Evolutionary conservation across 2,888 invertebrate species (phyloP), one percentile per base, ranked within the genome.

Genomic region (Lycia hirtaria): DNA sequence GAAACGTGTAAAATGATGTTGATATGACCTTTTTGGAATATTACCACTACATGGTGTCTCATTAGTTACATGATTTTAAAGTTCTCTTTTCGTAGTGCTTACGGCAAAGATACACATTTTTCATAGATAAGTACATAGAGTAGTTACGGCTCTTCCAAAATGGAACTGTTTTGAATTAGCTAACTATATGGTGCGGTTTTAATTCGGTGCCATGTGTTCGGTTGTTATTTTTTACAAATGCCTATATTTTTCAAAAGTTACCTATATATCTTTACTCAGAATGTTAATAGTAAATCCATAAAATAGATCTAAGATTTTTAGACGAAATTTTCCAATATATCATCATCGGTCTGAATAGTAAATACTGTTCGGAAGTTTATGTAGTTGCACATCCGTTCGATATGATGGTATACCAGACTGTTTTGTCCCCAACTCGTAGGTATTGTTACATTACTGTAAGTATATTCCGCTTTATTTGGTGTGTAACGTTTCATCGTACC

Each of bases 171-270:
- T 77, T 72, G 65, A 65, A 74, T 68, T 72, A 74, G 74, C 70
- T 70, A 69, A 71, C 74, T 73, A 70, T 68, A 72, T 85, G 89
- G 91, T 91, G 90, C 90, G 83, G 82, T 78, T 79, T 76, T 74
- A 73, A 76, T 80, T 75, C 76, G 89, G 91, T 90, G 92, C 91
- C 91, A 91, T 91, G 78, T 81, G 71, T 87, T 88, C 76, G 87
- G 88, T 90, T 90, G 90, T 89, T 87, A 78, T 82, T 84, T 82
- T 84, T 84, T 82, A 84, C 78, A 81, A 74, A 77, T 78, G 78
- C 76, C 72, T 80, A 78, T 84, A 73, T 78, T 84, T 81, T 80
- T 82, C 77, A 78, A 80, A 78, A 80, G 87, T 87, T 87, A 87
- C 84, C 88, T 83, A 78, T 73, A 71, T 72, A 71, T 71, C 73